phyloP scores from a whole-genome alignment of 1,140 invertebrate species.

The Physella acuta region DNA sequence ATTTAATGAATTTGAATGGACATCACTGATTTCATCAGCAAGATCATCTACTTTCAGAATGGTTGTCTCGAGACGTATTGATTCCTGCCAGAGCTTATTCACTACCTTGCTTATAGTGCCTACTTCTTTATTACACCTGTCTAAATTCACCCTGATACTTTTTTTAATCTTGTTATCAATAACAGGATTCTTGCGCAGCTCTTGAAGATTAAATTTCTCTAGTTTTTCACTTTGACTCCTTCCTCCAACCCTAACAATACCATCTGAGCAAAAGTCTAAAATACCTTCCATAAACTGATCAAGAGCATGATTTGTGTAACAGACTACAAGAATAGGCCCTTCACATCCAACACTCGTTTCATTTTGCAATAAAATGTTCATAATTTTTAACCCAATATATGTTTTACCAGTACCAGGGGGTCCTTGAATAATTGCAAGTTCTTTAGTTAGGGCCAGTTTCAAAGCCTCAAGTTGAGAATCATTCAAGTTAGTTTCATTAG shows the following conservation, averaged over 20 bases:
- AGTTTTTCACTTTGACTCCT: slow-evolving; percentile 13
- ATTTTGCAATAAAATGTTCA: slow-evolving; percentile 55
- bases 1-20: slow-evolving; percentile 1
- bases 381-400: slow-evolving; percentile 58
- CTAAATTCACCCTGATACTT: background rate
- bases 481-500: slow-evolving; percentile 51
- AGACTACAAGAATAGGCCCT: slow-evolving; percentile 74
- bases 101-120: background rate
- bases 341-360: too few species aligned
- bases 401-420: slow-evolving; percentile 59
- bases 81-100: slow-evolving; percentile 13
- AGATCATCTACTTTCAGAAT: slow-evolving; percentile 12
- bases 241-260: slow-evolving; percentile 25
- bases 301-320: slow-evolving; percentile 84
- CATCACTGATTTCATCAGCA: slow-evolving; percentile 6
- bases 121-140: background rate
- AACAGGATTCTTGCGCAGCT: background rate
- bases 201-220: slow-evolving; percentile 18
- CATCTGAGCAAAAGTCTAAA: slow-evolving; percentile 15
- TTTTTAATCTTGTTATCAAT: background rate
- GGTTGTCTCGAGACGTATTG: slow-evolving; percentile 9
- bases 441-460: slow-evolving; percentile 59
- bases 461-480: slow-evolving; percentile 61
- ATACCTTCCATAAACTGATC: slow-evolving; percentile 75
- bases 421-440: slow-evolving; percentile 73